Conservation (phyloP, 2,797 vertebrate genomes). For the Sylvilagus floridanus region DNA sequence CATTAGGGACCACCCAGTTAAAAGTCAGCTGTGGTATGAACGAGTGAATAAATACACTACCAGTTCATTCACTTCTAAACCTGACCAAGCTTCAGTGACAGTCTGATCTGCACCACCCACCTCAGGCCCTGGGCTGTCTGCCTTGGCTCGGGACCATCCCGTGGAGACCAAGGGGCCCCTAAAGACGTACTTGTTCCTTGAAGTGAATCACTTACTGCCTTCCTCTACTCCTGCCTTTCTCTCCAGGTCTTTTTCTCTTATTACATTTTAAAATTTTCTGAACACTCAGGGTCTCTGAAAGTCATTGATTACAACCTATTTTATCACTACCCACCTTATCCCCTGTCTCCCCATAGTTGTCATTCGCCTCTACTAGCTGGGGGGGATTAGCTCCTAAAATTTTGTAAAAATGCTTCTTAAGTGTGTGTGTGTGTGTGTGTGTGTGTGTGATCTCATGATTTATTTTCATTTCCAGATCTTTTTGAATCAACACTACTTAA, state of each 20-base stretch:
- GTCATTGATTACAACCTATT: not conserved
- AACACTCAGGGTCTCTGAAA: not conserved
- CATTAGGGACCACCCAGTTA: not conserved
- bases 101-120: fast-evolving
- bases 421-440: not conserved
- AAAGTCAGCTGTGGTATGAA: not conserved
- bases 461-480: slow-evolving; percentile 24
- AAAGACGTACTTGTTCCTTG: not conserved
- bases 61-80: not conserved
- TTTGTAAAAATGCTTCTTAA: not conserved
- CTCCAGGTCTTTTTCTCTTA: not conserved
- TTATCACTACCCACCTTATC: not conserved
- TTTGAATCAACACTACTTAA: not conserved
- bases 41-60: not conserved
- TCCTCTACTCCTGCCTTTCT: not conserved
- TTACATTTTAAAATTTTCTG: slow-evolving; percentile 4
- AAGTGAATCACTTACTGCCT: not conserved
- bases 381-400: not conserved
- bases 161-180: not conserved
- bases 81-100: not conserved
- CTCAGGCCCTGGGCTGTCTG: not conserved
- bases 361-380: not conserved
- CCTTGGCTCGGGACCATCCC: not conserved
- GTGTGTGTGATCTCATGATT: not conserved
- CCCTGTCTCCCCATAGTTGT: not conserved